A percentile compares a stretch with the other conserved stretches of the same genome.
Conservation (phyloP, 2,888 invertebrate species). For the Lordiphosa fenestrarum region DNA sequence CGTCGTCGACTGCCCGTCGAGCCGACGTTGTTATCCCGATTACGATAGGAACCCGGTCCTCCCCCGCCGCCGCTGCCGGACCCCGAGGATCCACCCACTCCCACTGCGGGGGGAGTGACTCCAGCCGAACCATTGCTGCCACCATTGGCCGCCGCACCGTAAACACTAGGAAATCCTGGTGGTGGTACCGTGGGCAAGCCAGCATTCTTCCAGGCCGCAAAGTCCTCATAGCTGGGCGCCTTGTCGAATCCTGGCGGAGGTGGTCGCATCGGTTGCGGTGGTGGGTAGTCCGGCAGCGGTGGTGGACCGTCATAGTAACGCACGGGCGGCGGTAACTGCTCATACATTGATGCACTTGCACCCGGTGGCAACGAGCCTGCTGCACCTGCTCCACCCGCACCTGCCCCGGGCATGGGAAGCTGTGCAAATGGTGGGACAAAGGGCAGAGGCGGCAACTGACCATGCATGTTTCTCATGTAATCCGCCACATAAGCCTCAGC, state of each 20-base stretch:
- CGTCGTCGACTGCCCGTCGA: slow-evolving; percentile 76
- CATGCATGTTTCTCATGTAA: slow-evolving; percentile 93
- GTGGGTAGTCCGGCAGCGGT: slow-evolving; percentile 88
- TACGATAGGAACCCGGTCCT: slow-evolving; percentile 68
- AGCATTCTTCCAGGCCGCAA: slow-evolving; percentile 77
- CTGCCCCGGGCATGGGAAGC: slow-evolving; percentile 86
- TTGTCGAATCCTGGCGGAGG: slow-evolving; percentile 84
- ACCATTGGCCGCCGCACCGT: slow-evolving; percentile 53
- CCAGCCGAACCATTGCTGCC: slow-evolving; percentile 51
- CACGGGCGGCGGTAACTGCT: slow-evolving; percentile 87
- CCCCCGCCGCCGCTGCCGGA: slow-evolving; percentile 44
- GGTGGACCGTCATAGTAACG: slow-evolving; percentile 89
- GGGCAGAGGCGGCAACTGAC: slow-evolving; percentile 91
- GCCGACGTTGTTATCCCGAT: slow-evolving; percentile 74
- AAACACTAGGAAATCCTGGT: slow-evolving; percentile 67
- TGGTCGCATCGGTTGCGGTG: slow-evolving; percentile 81
- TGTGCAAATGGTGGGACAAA: slow-evolving; percentile 87
- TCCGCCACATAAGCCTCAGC: slow-evolving; percentile 94
- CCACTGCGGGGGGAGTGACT: slow-evolving; percentile 30
- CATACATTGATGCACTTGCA: slow-evolving; percentile 81
- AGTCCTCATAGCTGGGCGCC: slow-evolving; percentile 87
- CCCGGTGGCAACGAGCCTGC: slow-evolving; percentile 78
- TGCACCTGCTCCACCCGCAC: slow-evolving; percentile 43
- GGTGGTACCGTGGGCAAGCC: slow-evolving; percentile 76
- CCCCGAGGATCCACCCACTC: slow-evolving; percentile 26